These are phyloP conservation scores for Amphipoea lucens DNA, from an alignment of 2,888 invertebrate genomes.

Conservation along the genomic window DNA sequence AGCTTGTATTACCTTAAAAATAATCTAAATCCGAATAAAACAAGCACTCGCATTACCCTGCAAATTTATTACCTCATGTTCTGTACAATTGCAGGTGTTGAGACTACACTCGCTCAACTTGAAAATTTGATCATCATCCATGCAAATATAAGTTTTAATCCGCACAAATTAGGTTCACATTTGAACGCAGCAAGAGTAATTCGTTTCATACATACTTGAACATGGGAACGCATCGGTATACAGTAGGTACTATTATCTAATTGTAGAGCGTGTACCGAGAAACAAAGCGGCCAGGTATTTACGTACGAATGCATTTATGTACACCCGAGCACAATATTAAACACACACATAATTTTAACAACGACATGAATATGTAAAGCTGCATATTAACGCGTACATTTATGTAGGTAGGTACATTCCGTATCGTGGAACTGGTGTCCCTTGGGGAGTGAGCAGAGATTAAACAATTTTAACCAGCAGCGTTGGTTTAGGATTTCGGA, in stretches of 20 bases:
- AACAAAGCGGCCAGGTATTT: slow-evolving; percentile 62
- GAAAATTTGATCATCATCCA: slow-evolving; percentile 23
- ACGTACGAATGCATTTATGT: slow-evolving; percentile 60
- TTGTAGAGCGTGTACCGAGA: slow-evolving; percentile 48
- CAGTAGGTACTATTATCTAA: slow-evolving; percentile 53
- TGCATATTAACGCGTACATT: slow-evolving; percentile 41
- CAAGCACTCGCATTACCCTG: neutral
- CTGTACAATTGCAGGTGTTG: slow-evolving; percentile 26
- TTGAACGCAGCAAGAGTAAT: slow-evolving; percentile 18
- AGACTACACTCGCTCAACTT: slow-evolving; percentile 19
- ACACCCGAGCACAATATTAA: slow-evolving; percentile 55
- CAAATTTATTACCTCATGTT: slow-evolving; percentile 23
- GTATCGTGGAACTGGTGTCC: slow-evolving; percentile 22
- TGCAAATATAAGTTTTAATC: slow-evolving; percentile 10
- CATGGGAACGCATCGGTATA: slow-evolving; percentile 44
- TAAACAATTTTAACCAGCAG: slow-evolving; percentile 13
- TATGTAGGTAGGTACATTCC: slow-evolving; percentile 21
- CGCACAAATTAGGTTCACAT: slow-evolving; percentile 35
- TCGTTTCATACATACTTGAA: slow-evolving; percentile 18
- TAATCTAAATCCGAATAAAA: slow-evolving; percentile 1
- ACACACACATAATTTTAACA: slow-evolving; percentile 62
- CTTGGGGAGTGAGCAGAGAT: slow-evolving; percentile 22
- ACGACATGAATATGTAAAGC: slow-evolving; percentile 60
- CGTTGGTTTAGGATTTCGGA: slow-evolving; percentile 8
- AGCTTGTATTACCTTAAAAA: neutral